phyloP scores from a whole-genome alignment of 2,888 invertebrate genomes.

The Autographa gamma region DNA sequence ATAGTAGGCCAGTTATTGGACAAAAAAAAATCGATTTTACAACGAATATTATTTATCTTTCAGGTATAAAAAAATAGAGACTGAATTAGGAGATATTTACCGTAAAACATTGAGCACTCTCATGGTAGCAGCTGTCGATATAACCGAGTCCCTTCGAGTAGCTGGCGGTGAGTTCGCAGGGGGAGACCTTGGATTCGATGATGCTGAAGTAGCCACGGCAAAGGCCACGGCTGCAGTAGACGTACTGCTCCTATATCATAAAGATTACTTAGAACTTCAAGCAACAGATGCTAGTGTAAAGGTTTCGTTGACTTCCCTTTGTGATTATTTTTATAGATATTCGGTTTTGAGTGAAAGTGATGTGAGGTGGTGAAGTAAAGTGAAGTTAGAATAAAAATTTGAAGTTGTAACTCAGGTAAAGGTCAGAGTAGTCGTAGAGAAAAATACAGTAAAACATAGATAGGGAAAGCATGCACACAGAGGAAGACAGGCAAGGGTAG shows the following conservation, averaged over 20 bases:
- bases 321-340: slow-evolving; percentile 10
- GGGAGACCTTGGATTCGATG: slow-evolving; percentile 94
- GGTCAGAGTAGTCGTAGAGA: slow-evolving; percentile 5
- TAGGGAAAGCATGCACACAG: slow-evolving; percentile 42
- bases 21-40: too few species aligned
- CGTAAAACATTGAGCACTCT: slow-evolving; percentile 95
- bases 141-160: slow-evolving; percentile 91
- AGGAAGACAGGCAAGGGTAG: slow-evolving; percentile 22
- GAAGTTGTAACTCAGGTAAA: slow-evolving; percentile 6
- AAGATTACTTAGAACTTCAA: slow-evolving; percentile 26
- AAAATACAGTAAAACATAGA: slow-evolving; percentile 24
- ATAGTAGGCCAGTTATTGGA: too few species aligned
- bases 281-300: not conserved
- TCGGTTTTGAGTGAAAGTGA: slow-evolving; percentile 2
- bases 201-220: slow-evolving; percentile 96
- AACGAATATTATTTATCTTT: too few species aligned
- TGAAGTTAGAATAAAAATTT: not conserved
- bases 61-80: too few species aligned
- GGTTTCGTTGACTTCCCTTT: not conserved
- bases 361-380: slow-evolving; percentile 8
- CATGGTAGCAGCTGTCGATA: slow-evolving; percentile 98
- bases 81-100: slow-evolving; percentile 70
- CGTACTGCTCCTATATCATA: slow-evolving; percentile 92
- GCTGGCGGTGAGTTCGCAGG: slow-evolving; percentile 87
- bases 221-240: slow-evolving; percentile 97